Base-by-base conservation (phyloP, 2,113 vertebrate genomes). In the Tenebrosternarchus preto region DNA sequence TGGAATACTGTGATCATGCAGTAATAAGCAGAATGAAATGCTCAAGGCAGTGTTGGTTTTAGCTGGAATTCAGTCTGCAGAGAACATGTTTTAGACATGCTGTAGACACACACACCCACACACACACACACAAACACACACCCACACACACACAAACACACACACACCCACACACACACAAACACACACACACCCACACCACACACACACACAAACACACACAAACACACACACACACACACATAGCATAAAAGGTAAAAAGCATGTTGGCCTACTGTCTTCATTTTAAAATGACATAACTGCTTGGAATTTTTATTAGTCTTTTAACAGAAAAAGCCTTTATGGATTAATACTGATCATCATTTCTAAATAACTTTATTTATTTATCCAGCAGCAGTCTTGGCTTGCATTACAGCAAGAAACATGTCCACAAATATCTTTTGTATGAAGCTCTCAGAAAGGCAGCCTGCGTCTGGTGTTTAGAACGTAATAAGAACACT, bases 1-100 rank as follows among this genome's bases (percentile, higher is more conserved):
- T 8, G 25, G 27, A 27, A 9, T 16, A 17, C 88, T 86, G 88
- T 73, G 43, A n/a, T 36, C 3, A 71, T 70, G 61, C 43, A 22
- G 24, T 59, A 0, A 2, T 72, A 73, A 73, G 24, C 43, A 80
- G 72, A 80, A 53, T 1, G 43, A 1, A 50, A 50, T 50, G 43
- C 11, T 50, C 43, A 50, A 46, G 69, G 59, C 69, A 24, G 56
- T 61, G 50, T 73, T 36, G 2, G 20, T n/a, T 29, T 50, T 15
- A 20, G 55, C 19, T 31, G 5, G 75, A 68, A 56, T 68, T 19
- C 20, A 3, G 46, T 56, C 24, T 1, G 8, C 17, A 33, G 50
- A 78, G 50, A 39, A 63, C 39, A 8, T 25, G 3, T 20, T 4
- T 19, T 36, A 36, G 33, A 36, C 33, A 36, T n/a, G n/a, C n/a